phyloP scores from a whole-genome alignment of 2,797 vertebrate genomes.

The Lepus townsendii region DNA sequence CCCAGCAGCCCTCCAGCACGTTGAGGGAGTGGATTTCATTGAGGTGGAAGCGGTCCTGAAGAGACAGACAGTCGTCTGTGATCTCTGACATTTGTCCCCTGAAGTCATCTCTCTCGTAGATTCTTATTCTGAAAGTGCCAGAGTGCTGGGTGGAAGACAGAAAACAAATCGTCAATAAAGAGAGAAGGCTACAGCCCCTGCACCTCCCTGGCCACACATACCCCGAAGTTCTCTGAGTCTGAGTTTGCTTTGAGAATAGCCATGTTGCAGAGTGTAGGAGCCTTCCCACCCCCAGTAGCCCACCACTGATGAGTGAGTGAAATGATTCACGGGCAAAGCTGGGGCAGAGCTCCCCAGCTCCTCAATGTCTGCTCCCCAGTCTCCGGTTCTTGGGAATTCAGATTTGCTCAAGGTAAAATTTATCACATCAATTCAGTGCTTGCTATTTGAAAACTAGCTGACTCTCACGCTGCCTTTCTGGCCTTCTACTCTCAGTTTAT shows the following conservation, averaged over 20 bases:
- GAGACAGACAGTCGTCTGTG: constrained; percentile 77
- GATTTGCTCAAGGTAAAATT: constrained; percentile 33
- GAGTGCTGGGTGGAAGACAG: constrained; percentile 60
- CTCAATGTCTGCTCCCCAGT: neutral
- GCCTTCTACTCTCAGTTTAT: neutral
- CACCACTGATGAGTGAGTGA: neutral
- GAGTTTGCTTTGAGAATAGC: neutral
- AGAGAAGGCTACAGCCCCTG: neutral
- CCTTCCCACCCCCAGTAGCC: accelerated
- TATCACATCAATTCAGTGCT: neutral
- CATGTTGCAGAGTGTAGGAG: neutral
- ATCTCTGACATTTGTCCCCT: constrained; percentile 81
- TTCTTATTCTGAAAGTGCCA: constrained; percentile 70
- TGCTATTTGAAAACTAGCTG: neutral
- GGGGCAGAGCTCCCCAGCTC: neutral
- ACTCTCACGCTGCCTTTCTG: neutral
- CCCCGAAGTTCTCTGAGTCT: neutral
- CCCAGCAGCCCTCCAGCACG: constrained; percentile 76
- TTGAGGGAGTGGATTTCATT: constrained; percentile 80
- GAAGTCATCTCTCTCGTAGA: constrained; percentile 81
- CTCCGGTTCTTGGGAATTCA: neutral
- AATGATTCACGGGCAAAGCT: neutral
- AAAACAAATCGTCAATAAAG: neutral
- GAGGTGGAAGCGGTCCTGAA: constrained; percentile 82
- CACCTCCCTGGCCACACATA: neutral